phyloP scores from a whole-genome alignment of 2,797 vertebrate species.

The Rousettus madagascariensis region DNA sequence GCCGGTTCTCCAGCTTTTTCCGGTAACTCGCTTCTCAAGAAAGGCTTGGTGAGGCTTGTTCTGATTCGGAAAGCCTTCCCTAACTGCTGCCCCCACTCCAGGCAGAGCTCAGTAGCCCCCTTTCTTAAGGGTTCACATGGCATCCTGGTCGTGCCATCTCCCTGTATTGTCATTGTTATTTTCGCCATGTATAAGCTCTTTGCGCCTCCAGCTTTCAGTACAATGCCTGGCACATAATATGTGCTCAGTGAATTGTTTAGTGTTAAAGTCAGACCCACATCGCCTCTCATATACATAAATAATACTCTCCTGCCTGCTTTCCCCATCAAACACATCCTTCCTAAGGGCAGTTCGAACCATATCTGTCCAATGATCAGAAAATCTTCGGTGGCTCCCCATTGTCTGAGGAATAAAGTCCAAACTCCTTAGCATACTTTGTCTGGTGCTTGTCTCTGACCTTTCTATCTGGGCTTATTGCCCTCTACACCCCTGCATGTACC shows the following conservation, averaged over 20 bases:
- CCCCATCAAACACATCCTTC: not conserved
- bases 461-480: slow-evolving; percentile 1
- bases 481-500: not conserved
- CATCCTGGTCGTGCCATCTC: not conserved
- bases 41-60: not conserved
- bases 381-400: slow-evolving; percentile 55
- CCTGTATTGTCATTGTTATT: not conserved
- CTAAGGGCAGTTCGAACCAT: not conserved
- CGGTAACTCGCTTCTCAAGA: not conserved
- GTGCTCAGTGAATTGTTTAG: not conserved
- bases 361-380: not conserved
- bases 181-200: not conserved
- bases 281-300: not conserved
- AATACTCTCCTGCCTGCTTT: not conserved
- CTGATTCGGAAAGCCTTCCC: not conserved
- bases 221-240: not conserved
- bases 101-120: not conserved
- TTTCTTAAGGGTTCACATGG: not conserved
- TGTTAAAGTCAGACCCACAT: not conserved
- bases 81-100: not conserved
- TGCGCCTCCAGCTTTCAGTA: not conserved
- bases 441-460: slow-evolving; percentile 1
- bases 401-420: slow-evolving; percentile 74
- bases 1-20: no score
- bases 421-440: not conserved